Percentiles rank a stretch among this genome's conserved stretches.
phyloP scores from a whole-genome alignment of 2,113 vertebrate species.

The Gracilinanus agilis region DNA sequence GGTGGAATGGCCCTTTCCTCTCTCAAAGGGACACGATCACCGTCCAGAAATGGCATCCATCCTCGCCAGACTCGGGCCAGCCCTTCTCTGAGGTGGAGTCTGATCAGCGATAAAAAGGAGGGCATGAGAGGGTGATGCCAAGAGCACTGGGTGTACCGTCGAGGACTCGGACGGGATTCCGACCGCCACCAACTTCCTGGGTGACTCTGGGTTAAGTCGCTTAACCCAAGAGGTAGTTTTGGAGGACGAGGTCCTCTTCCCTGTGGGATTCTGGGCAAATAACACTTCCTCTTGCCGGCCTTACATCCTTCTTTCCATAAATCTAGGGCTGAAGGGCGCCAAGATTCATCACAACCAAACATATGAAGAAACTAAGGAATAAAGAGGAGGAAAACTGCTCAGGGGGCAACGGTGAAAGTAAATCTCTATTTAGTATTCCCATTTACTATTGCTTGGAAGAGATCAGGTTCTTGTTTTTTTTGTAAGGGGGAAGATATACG shows the following conservation, averaged over 20 bases:
- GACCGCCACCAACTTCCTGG: not conserved
- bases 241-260: too few species aligned
- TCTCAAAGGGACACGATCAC: accelerated
- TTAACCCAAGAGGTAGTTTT: not conserved
- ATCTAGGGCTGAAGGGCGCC: not conserved
- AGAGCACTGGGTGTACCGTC: not conserved
- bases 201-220: not conserved
- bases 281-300: not conserved
- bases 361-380: not conserved
- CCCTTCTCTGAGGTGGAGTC: too few species aligned
- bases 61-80: not conserved
- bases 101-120: not conserved
- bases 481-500: too few species aligned
- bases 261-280: not conserved
- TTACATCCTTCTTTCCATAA: not conserved
- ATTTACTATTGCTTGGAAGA: too few species aligned
- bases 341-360: not conserved
- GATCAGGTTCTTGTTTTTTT: too few species aligned
- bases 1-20: too few species aligned
- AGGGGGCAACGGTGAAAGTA: not conserved
- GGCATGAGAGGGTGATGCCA: not conserved
- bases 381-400: not conserved
- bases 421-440: too few species aligned
- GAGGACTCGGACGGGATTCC: not conserved
- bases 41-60: not conserved